Evolutionary conservation across 1,140 invertebrate genomes (phyloP), one percentile per base, ranked within the genome.

Genomic region (Mizuhopecten yessoensis): DNA sequence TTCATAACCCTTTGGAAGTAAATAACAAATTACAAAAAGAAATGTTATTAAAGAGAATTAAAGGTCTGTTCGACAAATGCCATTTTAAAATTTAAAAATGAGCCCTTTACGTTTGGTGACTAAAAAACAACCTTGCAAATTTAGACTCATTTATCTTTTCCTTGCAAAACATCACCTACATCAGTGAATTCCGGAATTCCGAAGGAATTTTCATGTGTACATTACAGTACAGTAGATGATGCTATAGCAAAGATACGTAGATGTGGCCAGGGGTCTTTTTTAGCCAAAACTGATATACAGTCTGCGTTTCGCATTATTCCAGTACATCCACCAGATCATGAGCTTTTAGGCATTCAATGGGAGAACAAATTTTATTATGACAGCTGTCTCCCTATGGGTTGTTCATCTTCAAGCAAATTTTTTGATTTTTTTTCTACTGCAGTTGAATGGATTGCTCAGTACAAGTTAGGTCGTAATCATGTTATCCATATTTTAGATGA

Each of bases 271-370:
- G 57, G 9, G 3, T 75, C 23, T 5, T 75, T 29, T 29, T 29
- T 75, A 29, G 57, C 57, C 1, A 90, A 92, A 34, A 75, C 87
- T 0, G 92, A 93, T 23, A 91, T 92, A 20, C 87, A 91, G 45
- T 86, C 90, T 13, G 91, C 91, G 0, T 92, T 92, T 33, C 90
- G 91, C 33, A n/a, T 88, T 33, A 88, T 91, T n/a, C 75, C 90
- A 34, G 29, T 91, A 23, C 75, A 89, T 88, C 88, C 88, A 10
- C 0, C 1, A 23, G 88, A 89, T 23, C 57, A 57, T 34, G 57
- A 89, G 17, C 34, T 89, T 1, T 34, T 89, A 23, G 89, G 86
- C 45, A 33, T 90, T 23, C 87, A 36, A 36, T 87, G 86, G 86
- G 34, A n/a, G n/a, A 42, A 49, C 29, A 10, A 33, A 13, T 90